Evolutionary conservation across 2,888 invertebrate genomes (phyloP).

Genomic region (Eristalis intricaria): DNA sequence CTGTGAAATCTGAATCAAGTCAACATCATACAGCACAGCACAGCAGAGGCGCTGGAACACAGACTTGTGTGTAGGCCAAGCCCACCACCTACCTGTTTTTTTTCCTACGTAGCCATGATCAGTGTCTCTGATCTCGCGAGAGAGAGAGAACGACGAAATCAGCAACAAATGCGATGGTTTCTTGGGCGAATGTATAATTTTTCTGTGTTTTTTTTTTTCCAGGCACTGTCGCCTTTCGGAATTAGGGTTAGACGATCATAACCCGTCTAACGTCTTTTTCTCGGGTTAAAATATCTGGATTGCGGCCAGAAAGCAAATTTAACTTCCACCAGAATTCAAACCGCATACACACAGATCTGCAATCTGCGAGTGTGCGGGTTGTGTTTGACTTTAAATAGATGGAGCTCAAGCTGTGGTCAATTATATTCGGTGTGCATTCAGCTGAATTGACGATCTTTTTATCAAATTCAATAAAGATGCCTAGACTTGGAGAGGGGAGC

Average conservation of each 20-base stretch:
- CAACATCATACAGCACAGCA: constrained; percentile 64
- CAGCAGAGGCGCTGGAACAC: constrained; percentile 24
- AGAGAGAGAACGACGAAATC: constrained; percentile 26
- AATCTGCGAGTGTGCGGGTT: neutral
- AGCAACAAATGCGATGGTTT: constrained; percentile 25
- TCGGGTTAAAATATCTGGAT: neutral
- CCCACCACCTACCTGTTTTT: constrained; percentile 61
- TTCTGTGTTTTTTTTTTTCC: neutral
- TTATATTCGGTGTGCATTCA: neutral
- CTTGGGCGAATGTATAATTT: constrained; percentile 22
- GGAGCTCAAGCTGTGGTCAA: neutral
- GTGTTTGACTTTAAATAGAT: neutral
- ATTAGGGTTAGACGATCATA: constrained; percentile 26
- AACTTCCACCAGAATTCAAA: neutral
- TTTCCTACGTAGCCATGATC: constrained; percentile 63
- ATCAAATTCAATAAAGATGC: neutral
- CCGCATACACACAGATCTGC: neutral
- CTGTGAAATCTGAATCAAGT: constrained; percentile 73
- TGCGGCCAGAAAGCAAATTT: neutral
- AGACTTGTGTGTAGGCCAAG: constrained; percentile 60
- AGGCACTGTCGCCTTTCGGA: constrained; percentile 6
- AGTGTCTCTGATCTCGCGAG: constrained; percentile 23
- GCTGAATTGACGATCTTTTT: neutral
- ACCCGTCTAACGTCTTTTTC: constrained; percentile 52
- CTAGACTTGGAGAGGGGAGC: neutral